Percentiles rank a stretch among this genome's conserved stretches.
Evolutionary conservation across 2,113 vertebrate species (phyloP).

Genomic region (Pteruthius melanotis): DNA sequence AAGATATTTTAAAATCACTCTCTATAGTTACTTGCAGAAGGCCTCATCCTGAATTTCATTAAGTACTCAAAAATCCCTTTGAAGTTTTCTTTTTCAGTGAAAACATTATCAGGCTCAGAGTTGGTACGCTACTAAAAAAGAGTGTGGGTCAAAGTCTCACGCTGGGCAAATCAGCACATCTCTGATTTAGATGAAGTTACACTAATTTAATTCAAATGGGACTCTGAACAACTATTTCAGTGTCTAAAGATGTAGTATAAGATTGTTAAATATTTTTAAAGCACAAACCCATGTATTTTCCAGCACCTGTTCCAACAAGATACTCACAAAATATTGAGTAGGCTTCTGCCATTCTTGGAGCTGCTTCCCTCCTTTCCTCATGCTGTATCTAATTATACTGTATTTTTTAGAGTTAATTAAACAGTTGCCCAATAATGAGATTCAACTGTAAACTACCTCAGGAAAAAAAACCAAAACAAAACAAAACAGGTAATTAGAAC

Average conservation of each 20-base stretch:
- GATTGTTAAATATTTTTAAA: not conserved
- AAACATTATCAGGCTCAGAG: not conserved
- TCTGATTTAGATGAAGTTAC: not conserved
- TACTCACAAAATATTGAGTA: not conserved
- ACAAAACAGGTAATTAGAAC: not conserved
- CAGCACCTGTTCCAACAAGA: not conserved
- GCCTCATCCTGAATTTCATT: slow-evolving; percentile 45
- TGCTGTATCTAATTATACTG: not conserved
- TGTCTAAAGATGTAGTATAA: not conserved
- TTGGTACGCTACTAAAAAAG: not conserved
- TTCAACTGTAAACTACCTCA: slow-evolving; percentile 4
- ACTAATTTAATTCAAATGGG: not conserved
- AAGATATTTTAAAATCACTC: slow-evolving; percentile 32
- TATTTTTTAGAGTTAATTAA: slow-evolving; percentile 36
- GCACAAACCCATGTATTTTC: not conserved
- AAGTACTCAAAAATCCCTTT: not conserved
- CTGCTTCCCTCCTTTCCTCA: not conserved
- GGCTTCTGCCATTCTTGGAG: not conserved
- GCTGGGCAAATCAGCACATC: not conserved
- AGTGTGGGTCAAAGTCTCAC: not conserved
- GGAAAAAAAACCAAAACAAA: too few relatives aligned
- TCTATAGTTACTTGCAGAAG: not conserved
- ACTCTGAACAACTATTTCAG: not conserved
- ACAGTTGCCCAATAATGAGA: slow-evolving; percentile 36
- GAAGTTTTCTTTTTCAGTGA: not conserved